Evolutionary conservation across 2,888 invertebrate species (phyloP).

Genomic region (Ophraella communa): DNA sequence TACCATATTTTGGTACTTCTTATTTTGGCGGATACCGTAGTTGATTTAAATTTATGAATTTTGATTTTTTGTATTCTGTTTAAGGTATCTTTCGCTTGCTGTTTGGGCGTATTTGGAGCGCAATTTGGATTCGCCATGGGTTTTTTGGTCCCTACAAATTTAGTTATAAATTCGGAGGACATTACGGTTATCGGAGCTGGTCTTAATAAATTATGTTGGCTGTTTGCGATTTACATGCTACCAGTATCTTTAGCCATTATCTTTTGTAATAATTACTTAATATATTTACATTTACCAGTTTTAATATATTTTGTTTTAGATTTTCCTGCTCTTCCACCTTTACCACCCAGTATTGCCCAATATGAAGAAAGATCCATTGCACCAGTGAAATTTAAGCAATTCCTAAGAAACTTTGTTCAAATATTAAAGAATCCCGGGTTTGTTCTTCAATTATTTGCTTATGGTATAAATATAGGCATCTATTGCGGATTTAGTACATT

Average conservation of each 20-base stretch:
- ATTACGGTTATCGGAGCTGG: constrained; percentile 51
- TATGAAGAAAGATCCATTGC: constrained; percentile 53
- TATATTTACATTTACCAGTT: no score
- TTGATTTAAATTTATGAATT: not conserved
- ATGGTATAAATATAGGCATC: constrained; percentile 93
- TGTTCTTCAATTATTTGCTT: constrained; percentile 79
- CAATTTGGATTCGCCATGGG: constrained; percentile 76
- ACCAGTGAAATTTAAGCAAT: constrained; percentile 47
- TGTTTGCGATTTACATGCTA: constrained; percentile 64
- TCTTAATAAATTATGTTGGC: constrained; percentile 63
- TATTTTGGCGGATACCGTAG: no score
- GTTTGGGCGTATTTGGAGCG: constrained; percentile 76
- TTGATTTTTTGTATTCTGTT: not conserved
- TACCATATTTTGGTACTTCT: no score
- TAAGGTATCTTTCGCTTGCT: constrained; percentile 68
- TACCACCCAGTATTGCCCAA: constrained; percentile 64
- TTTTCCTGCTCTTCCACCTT: constrained; percentile 64
- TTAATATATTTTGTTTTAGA: no score
- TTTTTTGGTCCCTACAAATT: constrained; percentile 50
- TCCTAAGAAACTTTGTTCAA: constrained; percentile 72
- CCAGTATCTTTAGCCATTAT: constrained; percentile 39
- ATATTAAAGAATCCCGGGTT: constrained; percentile 77
- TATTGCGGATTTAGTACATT: constrained; percentile 95
- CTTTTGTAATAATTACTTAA: constrained; percentile 32
- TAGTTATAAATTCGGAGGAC: constrained; percentile 53